Evolutionary conservation across 2,797 vertebrate genomes (phyloP), one percentile per base, ranked within the genome.

Genomic region (Microctenopoma stevenorrisi): DNA sequence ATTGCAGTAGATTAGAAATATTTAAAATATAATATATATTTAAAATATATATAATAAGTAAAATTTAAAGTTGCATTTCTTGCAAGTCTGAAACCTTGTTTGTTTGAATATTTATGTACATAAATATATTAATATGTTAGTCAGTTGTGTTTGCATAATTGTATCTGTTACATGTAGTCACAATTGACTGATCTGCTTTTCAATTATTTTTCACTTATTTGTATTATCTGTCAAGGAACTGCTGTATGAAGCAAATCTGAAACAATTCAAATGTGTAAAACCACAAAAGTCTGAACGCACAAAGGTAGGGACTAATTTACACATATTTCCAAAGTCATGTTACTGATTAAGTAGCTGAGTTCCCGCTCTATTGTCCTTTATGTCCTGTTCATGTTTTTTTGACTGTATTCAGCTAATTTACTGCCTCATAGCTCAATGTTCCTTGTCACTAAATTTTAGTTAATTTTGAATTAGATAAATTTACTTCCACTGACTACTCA

Each of bases 161-260:
- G 18, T 18, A 18, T 16, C 26, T 11, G 22, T 62, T 22, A 11
- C 33, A 50, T 8, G 7, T 1, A 2, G 38, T 38, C 4, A 38
- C 12, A 38, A 38, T 38, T 1, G 12, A 33, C 30, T 33, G 30
- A 33, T 33, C 1, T 33, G 30, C 7, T 33, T 33, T 33, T 33
- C 4, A 33, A 33, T 6, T 5, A 33, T 33, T 33, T 33, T 33
- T 33, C 30, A 33, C 30, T 33, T 33, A 33, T 33, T 33, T 33
- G 1, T 5, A 33, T 33, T 5, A 33, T 33, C 30, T 33, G 30
- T 33, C 30, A 84, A 98, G 97, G 91, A 95, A 78, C 91, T 92
- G 49, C 86, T 98, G 61, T 86, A 94, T 61, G 92, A 93, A 80
- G 94, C 95, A 14, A 97, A 95, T 54, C 47, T 81, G 60, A 86